These are phyloP conservation scores for Strigamia transsilvanica DNA, from an alignment of 2,888 invertebrate genomes.

Conservation along the genomic window DNA sequence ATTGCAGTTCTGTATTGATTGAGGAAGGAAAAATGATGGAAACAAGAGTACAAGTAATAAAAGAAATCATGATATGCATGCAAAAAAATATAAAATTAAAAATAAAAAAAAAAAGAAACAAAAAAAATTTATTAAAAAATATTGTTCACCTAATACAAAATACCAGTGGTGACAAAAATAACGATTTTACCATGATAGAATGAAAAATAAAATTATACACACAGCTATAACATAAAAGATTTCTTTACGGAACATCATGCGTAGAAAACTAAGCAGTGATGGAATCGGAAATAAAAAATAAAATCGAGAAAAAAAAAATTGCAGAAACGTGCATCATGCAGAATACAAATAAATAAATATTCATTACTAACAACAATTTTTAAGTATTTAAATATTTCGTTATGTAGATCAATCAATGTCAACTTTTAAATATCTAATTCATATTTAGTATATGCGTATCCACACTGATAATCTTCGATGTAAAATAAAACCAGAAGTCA, in stretches of 20 bases:
- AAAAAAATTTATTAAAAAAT: constrained; percentile 35
- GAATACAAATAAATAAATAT: constrained; percentile 1
- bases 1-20: no score
- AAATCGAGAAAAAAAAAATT: background rate
- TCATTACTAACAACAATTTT: background rate
- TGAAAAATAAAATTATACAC: constrained; percentile 1
- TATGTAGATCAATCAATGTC: background rate
- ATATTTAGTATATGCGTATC: background rate
- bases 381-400: background rate
- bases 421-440: background rate
- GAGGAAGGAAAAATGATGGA: background rate
- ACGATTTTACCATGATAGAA: background rate
- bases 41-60: background rate
- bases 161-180: background rate
- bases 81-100: background rate
- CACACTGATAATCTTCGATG: background rate
- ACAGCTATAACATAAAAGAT: background rate
- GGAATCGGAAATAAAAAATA: background rate
- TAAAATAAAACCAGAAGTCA: background rate
- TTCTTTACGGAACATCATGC: background rate
- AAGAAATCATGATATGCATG: background rate
- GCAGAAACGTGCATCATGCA: constrained; percentile 7
- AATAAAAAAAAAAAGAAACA: background rate
- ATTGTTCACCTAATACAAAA: constrained; percentile 4
- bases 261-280: constrained; percentile 19